Evolutionary conservation across 2,797 vertebrate species (phyloP), one percentile per base, ranked within the genome.

Genomic region (Lacerta bilineata): DNA sequence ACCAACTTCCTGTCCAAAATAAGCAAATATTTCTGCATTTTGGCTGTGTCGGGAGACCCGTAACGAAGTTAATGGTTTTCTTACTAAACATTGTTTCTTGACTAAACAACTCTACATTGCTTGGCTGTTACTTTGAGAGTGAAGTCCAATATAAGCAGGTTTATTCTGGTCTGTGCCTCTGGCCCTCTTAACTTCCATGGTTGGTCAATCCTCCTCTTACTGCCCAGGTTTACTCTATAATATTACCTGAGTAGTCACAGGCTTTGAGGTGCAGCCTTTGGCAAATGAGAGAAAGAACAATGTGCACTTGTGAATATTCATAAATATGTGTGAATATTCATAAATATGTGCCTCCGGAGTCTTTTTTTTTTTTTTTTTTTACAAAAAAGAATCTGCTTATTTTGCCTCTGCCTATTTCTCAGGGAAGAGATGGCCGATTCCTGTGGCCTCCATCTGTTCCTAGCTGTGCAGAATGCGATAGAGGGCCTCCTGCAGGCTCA

Each of bases 391-490:
- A 72, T 72, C 71, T 7, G 50, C 4, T 10, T 36, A 5, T 43
- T 1, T 5, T 69, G 39, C 76, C 23, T 10, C 55, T 23, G 86
- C 3, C 10, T 0, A 0, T 0, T 84, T 87, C 64, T 85, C 17
- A 41, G 74, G 41, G 39, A 23, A 15, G 55, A n/a, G 36, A 11
- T 15, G 64, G 3, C 2, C 8, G 2, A 33, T 33, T 41, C 20
- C 23, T 23, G 8, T 5, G 6, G 20, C 41, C 55, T 64, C n/a
- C n/a, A n/a, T 43, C 33, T 18, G 36, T 68, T 92, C 50, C 2
- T 36, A 0, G 36, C n/a, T 2, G 15, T 64, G 25, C 41, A 46
- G 87, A 85, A 77, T 59, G 75, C 85, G 80, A 41, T 43, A 41
- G 71, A 83, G 72, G 80, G 64, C 18, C 87, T 87, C 43, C 2